Percentiles rank a stretch among this genome's conserved stretches.
Conservation (phyloP, 2,797 vertebrate genomes). For the Hydrophis major region DNA sequence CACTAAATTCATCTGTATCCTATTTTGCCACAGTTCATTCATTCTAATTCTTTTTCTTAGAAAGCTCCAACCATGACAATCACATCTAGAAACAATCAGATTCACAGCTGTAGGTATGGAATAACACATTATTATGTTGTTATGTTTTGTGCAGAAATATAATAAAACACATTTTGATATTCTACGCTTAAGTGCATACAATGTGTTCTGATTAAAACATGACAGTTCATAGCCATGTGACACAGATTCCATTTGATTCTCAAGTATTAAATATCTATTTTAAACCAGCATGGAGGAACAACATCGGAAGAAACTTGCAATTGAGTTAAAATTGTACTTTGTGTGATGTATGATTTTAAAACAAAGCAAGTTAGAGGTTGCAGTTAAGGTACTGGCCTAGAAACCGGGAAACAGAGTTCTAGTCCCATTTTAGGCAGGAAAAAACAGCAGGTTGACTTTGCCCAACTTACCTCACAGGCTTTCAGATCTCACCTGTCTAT, state of each 20-base stretch:
- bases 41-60: background rate
- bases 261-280: constrained; percentile 20
- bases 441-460: background rate
- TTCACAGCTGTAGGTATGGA: background rate
- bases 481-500: background rate
- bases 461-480: background rate
- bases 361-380: background rate
- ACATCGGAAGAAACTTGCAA: constrained; percentile 19
- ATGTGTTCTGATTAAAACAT: constrained; percentile 23
- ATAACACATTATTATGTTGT: background rate
- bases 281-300: background rate
- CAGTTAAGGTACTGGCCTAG: background rate
- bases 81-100: background rate
- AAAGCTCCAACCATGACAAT: background rate
- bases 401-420: background rate
- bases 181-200: background rate
- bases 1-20: background rate
- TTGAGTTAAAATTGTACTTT: constrained; percentile 15
- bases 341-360: constrained; percentile 1
- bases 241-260: background rate
- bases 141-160: background rate
- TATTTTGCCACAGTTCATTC: background rate
- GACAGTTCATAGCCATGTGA: background rate
- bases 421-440: background rate
- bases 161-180: background rate